Percentiles rank a stretch among this genome's conserved stretches.
phyloP scores from a whole-genome alignment of 2,888 invertebrate genomes.

The Hybos culiciformis region DNA sequence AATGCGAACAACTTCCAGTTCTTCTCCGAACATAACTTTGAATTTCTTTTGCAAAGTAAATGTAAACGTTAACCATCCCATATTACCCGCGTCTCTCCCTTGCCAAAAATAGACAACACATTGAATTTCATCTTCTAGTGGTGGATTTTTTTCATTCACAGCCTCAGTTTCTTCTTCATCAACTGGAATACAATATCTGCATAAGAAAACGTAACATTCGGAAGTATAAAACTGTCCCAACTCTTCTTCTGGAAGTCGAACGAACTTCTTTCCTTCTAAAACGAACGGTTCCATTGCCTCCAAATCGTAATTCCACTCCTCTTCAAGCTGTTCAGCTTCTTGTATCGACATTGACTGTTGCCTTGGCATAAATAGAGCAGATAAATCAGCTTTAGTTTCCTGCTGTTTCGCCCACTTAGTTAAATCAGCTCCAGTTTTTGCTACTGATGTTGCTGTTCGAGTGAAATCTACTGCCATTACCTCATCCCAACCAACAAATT shows the following conservation, averaged over 20 bases:
- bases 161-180: constrained; percentile 42
- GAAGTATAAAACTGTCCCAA: constrained; percentile 79
- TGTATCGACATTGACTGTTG: constrained; percentile 73
- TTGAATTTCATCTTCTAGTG: constrained; percentile 45
- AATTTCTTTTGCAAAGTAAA: constrained; percentile 91
- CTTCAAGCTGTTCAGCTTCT: constrained; percentile 78
- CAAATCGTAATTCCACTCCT: constrained; percentile 97
- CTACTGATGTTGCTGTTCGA: constrained; percentile 92
- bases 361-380: constrained; percentile 88
- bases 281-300: constrained; percentile 98
- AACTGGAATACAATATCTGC: constrained; percentile 79
- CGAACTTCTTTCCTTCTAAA: constrained; percentile 91
- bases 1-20: constrained; percentile 86
- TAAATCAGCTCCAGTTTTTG: constrained; percentile 89
- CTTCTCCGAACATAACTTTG: constrained; percentile 73
- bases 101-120: constrained; percentile 99
- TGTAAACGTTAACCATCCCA: constrained; percentile 99
- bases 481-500: constrained; percentile 97
- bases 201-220: constrained; percentile 97
- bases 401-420: constrained; percentile 82
- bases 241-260: constrained; percentile 90
- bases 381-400: constrained; percentile 84
- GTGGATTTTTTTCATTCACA: constrained; percentile 23
- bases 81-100: constrained; percentile 90
- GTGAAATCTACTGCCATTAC: constrained; percentile 98